Evolutionary conservation across 2,113 vertebrate species (phyloP).

Genomic region (Epinephelus moara): DNA sequence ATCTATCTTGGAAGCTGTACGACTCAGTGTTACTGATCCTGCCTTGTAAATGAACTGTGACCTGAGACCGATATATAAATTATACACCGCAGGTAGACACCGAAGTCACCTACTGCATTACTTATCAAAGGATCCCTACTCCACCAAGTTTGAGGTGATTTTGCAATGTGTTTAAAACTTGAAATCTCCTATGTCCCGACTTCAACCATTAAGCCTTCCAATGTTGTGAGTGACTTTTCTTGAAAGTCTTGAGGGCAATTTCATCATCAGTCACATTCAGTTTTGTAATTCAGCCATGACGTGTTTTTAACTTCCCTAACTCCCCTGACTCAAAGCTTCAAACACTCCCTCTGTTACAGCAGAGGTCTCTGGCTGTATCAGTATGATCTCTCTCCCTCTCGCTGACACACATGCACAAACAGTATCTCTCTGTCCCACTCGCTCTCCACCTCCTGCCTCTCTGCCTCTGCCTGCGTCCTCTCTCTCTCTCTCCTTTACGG

Average conservation of each 20-base stretch:
- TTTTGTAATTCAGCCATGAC: slow-evolving; percentile 69
- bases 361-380: slow-evolving; percentile 61
- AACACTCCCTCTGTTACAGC: slow-evolving; percentile 58
- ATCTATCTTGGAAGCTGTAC: neutral
- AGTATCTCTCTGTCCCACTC: slow-evolving; percentile 24
- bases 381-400: slow-evolving; percentile 59
- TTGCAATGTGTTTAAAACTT: slow-evolving; percentile 41
- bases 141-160: slow-evolving; percentile 41
- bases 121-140: slow-evolving; percentile 32
- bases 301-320: slow-evolving; percentile 62
- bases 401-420: slow-evolving; percentile 24
- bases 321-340: slow-evolving; percentile 73
- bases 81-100: neutral
- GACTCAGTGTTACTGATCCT: neutral
- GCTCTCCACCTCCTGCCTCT: slow-evolving; percentile 31
- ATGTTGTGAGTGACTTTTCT: slow-evolving; percentile 60
- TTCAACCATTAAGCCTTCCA: slow-evolving; percentile 44
- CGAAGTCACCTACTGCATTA: neutral
- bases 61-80: neutral
- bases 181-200: slow-evolving; percentile 22
- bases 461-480: neutral
- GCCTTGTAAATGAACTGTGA: slow-evolving; percentile 3
- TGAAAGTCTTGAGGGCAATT: slow-evolving; percentile 69
- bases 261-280: slow-evolving; percentile 76
- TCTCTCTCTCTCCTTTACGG: slow-evolving; percentile 12